Evolutionary conservation across 2,888 invertebrate genomes (phyloP).

Genomic region (Julus scandinavius): DNA sequence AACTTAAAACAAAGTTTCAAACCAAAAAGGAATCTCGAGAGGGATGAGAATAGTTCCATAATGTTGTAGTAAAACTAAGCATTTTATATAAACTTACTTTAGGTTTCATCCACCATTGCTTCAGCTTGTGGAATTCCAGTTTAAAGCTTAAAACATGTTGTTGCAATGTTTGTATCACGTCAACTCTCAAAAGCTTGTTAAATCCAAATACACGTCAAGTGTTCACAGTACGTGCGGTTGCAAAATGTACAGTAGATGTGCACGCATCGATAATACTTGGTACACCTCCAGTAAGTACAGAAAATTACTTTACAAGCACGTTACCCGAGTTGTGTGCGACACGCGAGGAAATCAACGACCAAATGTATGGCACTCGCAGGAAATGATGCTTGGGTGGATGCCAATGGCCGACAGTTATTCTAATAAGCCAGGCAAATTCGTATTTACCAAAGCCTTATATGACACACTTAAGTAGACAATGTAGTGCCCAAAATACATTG

Average conservation of each 20-base stretch:
- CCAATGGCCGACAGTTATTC: slow-evolving; percentile 39
- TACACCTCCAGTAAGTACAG: not conserved
- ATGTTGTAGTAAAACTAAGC: too few relatives aligned
- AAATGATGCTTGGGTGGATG: slow-evolving; percentile 2
- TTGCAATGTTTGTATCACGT: not conserved
- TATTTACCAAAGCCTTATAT: not conserved
- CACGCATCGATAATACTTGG: not conserved
- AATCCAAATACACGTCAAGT: too few relatives aligned
- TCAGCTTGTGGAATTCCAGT: not conserved
- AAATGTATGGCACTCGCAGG: slow-evolving; percentile 20
- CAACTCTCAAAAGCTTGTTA: not conserved
- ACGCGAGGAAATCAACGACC: not conserved
- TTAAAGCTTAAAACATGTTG: not conserved
- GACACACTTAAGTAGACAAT: not conserved
- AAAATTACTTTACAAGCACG: too few relatives aligned
- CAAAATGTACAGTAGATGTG: slow-evolving; percentile 4
- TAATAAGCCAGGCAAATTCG: slow-evolving; percentile 30
- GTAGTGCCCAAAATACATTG: not conserved
- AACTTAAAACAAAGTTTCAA: too few relatives aligned
- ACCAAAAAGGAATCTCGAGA: too few relatives aligned
- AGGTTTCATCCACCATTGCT: not conserved
- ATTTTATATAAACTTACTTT: not conserved
- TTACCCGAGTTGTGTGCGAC: not conserved
- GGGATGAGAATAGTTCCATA: too few relatives aligned
- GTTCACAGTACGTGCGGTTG: too few relatives aligned